Conservation (phyloP, 2,113 vertebrate species). For the Ploceus nigricollis region DNA sequence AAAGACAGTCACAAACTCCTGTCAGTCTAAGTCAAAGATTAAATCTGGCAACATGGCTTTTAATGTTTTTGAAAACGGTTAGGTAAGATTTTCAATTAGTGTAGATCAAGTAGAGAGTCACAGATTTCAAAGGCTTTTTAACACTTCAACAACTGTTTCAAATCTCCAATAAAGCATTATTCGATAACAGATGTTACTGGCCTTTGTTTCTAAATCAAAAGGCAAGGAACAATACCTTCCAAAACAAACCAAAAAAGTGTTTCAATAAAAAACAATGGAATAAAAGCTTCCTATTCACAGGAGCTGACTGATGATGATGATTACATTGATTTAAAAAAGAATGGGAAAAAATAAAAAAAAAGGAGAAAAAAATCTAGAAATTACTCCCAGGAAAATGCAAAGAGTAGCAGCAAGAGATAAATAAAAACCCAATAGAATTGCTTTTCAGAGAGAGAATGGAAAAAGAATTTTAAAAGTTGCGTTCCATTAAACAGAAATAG, state of each 20-base stretch:
- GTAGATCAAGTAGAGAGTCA: not conserved
- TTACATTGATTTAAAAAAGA: not conserved
- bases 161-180: not conserved
- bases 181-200: not conserved
- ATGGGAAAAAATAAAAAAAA: not conserved
- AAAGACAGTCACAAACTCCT: not conserved
- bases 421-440: not conserved
- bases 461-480: not conserved
- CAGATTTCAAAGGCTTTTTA: not conserved
- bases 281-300: not conserved
- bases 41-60: not conserved
- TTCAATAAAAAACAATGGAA: not conserved
- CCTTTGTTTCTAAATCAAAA: constrained; percentile 4
- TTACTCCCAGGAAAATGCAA: constrained; percentile 4
- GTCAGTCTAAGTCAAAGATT: not conserved
- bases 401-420: not conserved
- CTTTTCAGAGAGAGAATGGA: not conserved
- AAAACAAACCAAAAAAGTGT: not conserved
- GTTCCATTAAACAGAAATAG: constrained; percentile 4
- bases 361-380: not conserved
- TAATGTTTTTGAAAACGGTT: not conserved
- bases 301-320: not conserved
- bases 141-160: not conserved
- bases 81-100: not conserved
- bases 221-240: not conserved